Evolutionary conservation across 2,888 invertebrate genomes (phyloP), one percentile per base, ranked within the genome.

Genomic region (Apodemia hepburni): DNA sequence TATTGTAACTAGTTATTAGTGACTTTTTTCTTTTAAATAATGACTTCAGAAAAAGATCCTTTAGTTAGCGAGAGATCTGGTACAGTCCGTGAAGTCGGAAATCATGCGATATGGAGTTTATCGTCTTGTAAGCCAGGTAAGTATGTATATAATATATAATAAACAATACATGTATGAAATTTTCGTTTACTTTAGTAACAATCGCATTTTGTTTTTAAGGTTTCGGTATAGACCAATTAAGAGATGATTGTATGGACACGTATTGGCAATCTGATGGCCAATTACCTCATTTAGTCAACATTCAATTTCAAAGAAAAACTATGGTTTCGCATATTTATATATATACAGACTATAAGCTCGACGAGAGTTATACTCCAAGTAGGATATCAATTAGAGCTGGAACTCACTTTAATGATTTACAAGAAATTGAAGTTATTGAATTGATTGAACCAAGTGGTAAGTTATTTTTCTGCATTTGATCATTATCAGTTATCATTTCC

Each of bases 231-330:
- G 98, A 99, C 78, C 99, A 99, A 79, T 85, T 99, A 54, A 92
- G 99, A 69, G 98, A 99, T 84, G 97, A 98, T 79, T 97, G 97
- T 68, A 96, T 97, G 85, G 99, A 99, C 72, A 98, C 98, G 3
- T 99, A 99, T 82, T 99, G 99, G 99, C 99, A 99, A 82, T 99
- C 99, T 0, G 99, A 99, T 85, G 99, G 99, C 0, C 99, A 99
- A 72, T 93, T 99, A 67, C 99, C 99, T 3, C 99, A 99, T 86
- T 92, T 99, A 68, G 98, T 99, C 0, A 99, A 99, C 79, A 97
- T 99, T 69, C 98, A 99, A 78, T 99, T 99, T 80, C 95, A 97
- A 76, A 94, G 96, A 68, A 99, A 99, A 87, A 99, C 98, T 0
- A 97, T 98, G 69, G 96, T 99, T 11, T 96, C 97, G 60, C 98